Evolutionary conservation across 1,140 invertebrate genomes (phyloP).

Genomic region (Maconellicoccus hirsutus): DNA sequence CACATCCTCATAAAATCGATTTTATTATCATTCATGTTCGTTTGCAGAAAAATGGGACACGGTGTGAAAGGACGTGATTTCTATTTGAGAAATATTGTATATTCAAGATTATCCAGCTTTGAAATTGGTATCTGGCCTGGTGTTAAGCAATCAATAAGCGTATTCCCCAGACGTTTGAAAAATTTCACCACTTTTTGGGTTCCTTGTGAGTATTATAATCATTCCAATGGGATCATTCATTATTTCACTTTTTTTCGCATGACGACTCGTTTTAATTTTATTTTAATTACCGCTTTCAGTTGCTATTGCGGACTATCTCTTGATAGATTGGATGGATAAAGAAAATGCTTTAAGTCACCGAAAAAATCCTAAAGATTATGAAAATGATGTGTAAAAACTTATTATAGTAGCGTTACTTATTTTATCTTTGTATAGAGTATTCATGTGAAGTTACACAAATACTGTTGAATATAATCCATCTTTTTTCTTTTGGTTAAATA

Average conservation of each 20-base stretch:
- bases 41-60: background rate
- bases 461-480: no score
- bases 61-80: background rate
- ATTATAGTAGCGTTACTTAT: background rate
- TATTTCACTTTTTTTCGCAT: no score
- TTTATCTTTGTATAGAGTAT: no score
- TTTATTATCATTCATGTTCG: no score
- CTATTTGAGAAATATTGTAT: background rate
- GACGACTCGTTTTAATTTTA: no score
- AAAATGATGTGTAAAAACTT: background rate
- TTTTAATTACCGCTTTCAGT: background rate
- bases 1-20: no score
- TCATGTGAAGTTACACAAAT: no score
- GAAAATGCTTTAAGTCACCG: background rate
- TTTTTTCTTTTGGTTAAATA: no score
- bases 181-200: background rate
- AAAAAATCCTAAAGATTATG: background rate
- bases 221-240: no score
- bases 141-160: background rate
- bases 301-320: background rate
- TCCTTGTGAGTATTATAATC: background rate
- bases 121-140: background rate
- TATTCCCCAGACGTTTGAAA: background rate
- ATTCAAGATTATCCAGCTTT: background rate
- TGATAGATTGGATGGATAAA: background rate